Percentiles rank a stretch among this genome's conserved stretches.
phyloP scores from a whole-genome alignment of 1,140 invertebrate genomes.

The Andricus grossulariae region DNA sequence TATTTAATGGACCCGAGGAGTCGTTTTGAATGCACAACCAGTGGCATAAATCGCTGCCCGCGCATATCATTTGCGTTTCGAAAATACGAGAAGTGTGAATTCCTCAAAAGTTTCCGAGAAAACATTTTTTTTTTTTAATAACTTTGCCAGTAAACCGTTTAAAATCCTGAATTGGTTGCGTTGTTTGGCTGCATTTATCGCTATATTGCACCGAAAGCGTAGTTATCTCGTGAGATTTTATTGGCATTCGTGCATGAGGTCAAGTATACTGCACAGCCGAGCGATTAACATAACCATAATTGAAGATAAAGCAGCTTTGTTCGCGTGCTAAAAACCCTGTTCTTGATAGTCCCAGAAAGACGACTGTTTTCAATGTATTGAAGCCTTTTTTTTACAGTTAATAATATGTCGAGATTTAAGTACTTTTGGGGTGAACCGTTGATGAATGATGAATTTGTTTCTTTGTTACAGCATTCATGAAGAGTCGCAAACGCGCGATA shows the following conservation, averaged over 20 bases:
- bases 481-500: constrained; percentile 72
- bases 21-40: not conserved
- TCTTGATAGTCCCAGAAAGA: too few relatives aligned
- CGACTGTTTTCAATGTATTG: too few relatives aligned
- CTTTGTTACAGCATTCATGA: constrained; percentile 72
- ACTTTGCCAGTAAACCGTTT: too few relatives aligned
- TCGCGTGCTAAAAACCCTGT: not conserved
- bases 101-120: too few relatives aligned
- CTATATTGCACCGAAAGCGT: too few relatives aligned
- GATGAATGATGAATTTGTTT: constrained; percentile 40
- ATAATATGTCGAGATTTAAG: too few relatives aligned
- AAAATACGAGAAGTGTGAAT: not conserved
- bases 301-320: constrained; percentile 36
- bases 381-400: too few relatives aligned
- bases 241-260: constrained; percentile 50
- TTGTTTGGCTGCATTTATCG: too few relatives aligned
- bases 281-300: constrained; percentile 40
- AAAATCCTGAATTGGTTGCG: too few relatives aligned
- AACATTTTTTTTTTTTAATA: constrained; percentile 11
- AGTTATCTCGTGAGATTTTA: constrained; percentile 52
- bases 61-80: not conserved
- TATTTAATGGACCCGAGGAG: not conserved
- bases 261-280: constrained; percentile 42
- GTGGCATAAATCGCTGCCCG: not conserved
- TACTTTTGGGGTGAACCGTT: not conserved